These are phyloP conservation scores for Esperia sulphurella DNA, from an alignment of 2,888 invertebrate genomes.

Conservation along the genomic window DNA sequence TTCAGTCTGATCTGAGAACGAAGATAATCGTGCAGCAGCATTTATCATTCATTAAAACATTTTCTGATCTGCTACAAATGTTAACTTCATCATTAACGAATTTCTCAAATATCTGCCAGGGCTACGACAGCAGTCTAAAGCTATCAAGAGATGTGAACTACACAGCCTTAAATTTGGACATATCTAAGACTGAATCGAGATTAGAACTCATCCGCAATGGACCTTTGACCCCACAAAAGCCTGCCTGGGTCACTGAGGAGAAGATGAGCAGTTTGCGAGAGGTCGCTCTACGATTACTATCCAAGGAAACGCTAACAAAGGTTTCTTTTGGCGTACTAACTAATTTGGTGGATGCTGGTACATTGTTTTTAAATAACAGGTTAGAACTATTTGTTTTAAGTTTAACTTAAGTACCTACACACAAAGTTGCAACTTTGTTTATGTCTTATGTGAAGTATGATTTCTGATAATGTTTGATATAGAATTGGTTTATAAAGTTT, in stretches of 20 bases:
- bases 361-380: conserved; percentile 64
- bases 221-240: conserved; percentile 41
- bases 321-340: conserved; percentile 52
- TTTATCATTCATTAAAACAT: background rate
- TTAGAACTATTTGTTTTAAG: too few species aligned
- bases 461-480: too few species aligned
- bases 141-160: conserved; percentile 51
- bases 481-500: too few species aligned
- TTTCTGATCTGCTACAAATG: background rate
- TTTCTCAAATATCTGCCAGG: conserved; percentile 32
- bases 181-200: conserved; percentile 34
- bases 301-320: conserved; percentile 54
- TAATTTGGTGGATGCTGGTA: conserved; percentile 62
- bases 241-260: conserved; percentile 56
- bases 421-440: too few species aligned
- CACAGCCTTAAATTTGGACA: conserved; percentile 31
- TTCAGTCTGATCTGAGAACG: too few species aligned
- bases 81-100: too few species aligned
- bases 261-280: conserved; percentile 34
- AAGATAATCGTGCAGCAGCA: background rate
- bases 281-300: conserved; percentile 38
- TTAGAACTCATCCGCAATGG: conserved; percentile 37
- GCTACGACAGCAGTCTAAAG: conserved; percentile 43
- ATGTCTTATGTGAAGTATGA: too few species aligned
- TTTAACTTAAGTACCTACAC: too few species aligned